Conservation (phyloP, 2,888 invertebrate genomes). For the Netelia fuscicornis region DNA sequence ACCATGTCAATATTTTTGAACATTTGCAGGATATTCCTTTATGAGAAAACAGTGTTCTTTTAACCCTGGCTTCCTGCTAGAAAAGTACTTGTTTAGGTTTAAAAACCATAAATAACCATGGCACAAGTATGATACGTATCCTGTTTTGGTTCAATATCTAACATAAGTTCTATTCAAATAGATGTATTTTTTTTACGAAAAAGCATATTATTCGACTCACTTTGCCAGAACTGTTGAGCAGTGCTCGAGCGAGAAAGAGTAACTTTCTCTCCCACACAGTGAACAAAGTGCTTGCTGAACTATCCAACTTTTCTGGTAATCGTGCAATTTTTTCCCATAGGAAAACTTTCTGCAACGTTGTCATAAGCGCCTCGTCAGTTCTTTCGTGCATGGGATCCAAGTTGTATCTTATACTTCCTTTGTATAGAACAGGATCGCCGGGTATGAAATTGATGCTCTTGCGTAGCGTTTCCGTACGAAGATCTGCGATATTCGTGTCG, state of each 20-base stretch:
- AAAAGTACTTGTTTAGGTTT: background rate
- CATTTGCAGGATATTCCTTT: too few relatives aligned
- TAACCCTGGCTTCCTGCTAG: too few relatives aligned
- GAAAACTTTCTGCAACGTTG: conserved; percentile 72
- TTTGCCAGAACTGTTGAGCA: conserved; percentile 70
- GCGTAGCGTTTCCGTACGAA: conserved; percentile 70
- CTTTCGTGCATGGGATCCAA: conserved; percentile 71
- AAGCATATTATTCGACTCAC: conserved; percentile 56
- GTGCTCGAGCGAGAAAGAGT: conserved; percentile 73
- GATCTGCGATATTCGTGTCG: conserved; percentile 70
- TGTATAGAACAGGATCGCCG: conserved; percentile 72
- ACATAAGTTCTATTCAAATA: background rate
- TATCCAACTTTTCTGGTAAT: conserved; percentile 73
- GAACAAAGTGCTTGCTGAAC: conserved; percentile 71
- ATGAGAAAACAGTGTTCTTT: too few relatives aligned
- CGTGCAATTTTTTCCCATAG: conserved; percentile 76
- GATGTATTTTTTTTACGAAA: background rate
- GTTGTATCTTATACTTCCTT: conserved; percentile 75
- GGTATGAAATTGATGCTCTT: conserved; percentile 74
- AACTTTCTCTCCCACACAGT: conserved; percentile 72
- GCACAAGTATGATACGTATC: too few relatives aligned
- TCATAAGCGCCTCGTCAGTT: conserved; percentile 71
- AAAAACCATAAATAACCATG: conserved; percentile 1
- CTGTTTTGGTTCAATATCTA: background rate
- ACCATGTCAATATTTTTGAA: too few relatives aligned